These are phyloP conservation scores for Desmophyllum pertusum DNA, from an alignment of 92 coral and sea anemone genomes.

Conservation along the genomic window DNA sequence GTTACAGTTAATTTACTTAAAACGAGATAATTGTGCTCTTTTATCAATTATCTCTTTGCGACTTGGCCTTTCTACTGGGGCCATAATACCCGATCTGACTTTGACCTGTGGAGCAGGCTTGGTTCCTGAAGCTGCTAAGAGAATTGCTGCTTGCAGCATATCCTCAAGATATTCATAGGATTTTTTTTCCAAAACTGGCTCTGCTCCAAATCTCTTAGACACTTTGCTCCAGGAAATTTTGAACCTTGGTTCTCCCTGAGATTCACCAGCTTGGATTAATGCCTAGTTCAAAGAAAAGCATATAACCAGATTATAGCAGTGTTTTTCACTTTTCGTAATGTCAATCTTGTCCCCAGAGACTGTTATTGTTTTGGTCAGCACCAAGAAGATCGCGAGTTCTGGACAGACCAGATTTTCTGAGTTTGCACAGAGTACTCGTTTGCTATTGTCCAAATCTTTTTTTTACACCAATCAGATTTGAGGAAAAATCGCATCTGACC, in stretches of 20 bases:
- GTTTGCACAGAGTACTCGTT: too few species aligned
- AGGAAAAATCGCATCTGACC: too few species aligned
- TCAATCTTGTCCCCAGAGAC: too few species aligned
- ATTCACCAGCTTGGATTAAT: conserved; percentile 29
- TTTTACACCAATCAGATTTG: too few species aligned
- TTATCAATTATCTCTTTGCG: conserved; percentile 22
- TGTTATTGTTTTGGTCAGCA: too few species aligned
- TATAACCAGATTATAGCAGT: too few species aligned
- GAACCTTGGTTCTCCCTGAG: conserved; percentile 32
- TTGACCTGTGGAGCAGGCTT: conserved; percentile 20
- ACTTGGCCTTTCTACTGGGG: conserved; percentile 28
- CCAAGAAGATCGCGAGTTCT: too few species aligned
- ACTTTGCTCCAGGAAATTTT: conserved; percentile 40
- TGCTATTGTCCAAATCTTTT: too few species aligned
- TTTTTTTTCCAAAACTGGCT: conserved; percentile 37
- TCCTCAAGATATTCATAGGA: conserved; percentile 17
- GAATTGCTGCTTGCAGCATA: conserved; percentile 28
- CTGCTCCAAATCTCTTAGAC: conserved; percentile 32
- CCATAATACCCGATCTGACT: conserved; percentile 18
- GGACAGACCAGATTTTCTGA: too few species aligned
- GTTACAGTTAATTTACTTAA: not conserved
- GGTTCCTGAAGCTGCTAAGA: conserved; percentile 1
- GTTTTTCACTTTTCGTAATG: too few species aligned
- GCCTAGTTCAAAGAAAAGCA: not conserved
- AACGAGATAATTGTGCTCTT: conserved; percentile 19